These are phyloP conservation scores for Perca fluviatilis DNA, from an alignment of 2,113 vertebrate species.

Conservation along the genomic window DNA sequence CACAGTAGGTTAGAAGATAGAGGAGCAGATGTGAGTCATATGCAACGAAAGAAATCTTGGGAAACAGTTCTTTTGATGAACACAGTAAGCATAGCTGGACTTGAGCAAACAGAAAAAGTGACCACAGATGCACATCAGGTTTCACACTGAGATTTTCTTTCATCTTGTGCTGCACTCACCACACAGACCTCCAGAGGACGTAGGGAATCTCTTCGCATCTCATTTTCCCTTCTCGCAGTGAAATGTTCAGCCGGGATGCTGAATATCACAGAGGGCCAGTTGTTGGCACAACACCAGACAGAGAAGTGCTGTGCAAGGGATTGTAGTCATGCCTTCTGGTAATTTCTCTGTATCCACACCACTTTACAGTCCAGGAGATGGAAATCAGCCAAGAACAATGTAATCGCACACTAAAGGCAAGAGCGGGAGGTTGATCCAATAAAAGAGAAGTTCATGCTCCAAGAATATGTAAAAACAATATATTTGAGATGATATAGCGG, in stretches of 20 bases:
- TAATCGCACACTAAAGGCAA: constrained; percentile 2
- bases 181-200: constrained; percentile 19
- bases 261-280: constrained; percentile 19
- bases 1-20: neutral
- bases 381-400: constrained; percentile 44
- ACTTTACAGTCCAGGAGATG: constrained; percentile 11
- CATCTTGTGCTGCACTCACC: constrained; percentile 5
- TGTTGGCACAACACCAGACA: constrained; percentile 27
- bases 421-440: constrained; percentile 6
- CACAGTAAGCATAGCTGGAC: neutral
- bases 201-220: constrained; percentile 2
- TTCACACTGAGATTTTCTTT: neutral
- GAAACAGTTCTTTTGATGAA: neutral
- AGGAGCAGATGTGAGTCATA: neutral
- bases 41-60: neutral
- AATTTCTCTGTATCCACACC: constrained; percentile 35
- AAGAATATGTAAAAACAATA: neutral
- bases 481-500: neutral
- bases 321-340: constrained; percentile 33
- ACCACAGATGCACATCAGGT: neutral
- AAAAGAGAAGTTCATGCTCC: neutral
- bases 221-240: neutral
- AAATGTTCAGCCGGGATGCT: constrained; percentile 33
- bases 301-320: constrained; percentile 18
- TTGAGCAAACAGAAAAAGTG: neutral